Base-by-base conservation (phyloP, 1,140 invertebrate genomes). In the Pseudomyrmex concolor region DNA sequence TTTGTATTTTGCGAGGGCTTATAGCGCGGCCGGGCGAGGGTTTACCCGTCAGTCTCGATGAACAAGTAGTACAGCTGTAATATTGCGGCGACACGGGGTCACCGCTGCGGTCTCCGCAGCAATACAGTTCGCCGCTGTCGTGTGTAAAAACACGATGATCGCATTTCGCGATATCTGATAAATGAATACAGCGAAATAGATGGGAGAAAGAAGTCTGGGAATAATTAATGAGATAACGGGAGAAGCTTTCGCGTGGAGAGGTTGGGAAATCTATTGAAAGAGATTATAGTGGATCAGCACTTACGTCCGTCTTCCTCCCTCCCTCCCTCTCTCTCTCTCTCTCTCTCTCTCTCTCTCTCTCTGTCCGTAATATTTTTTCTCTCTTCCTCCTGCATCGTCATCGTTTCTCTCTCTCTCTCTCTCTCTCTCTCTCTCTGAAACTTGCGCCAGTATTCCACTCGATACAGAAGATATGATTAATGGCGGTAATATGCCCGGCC, bases 401-500 rank as follows among this genome's bases (percentile, higher is more conserved):
- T 34, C 5, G 34, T 34, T 34, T 34, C 22, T 5, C 51, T 59
- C 43, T n/a, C 22, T 13, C 19, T 50, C 10, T 76, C 48, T 51
- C 15, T 8, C 25, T 1, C 1, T 2, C 19, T 1, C 2, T 67
- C 80, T 82, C 55, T 74, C 77, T 66, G 57, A 22, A 45, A 25
- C 74, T 78, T 55, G 59, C 73, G 19, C 22, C 48, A 15, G 54
- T 78, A 48, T 85, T 72, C 74, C 85, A 84, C 70, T 87, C 85
- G 59, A 87, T 81, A 87, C 59, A 70, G 48, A 50, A 57, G 25
- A 1, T 67, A 74, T 87, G 86, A 87, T 87, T 88, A 87, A 88
- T 87, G 84, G 66, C 19, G 19, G 84, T 83, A 87, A 83, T 86
- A 86, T 87, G 84, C 86, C 66, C 60, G 78, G 60, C 64, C 25